phyloP scores from a whole-genome alignment of 2,888 invertebrate genomes.

The Baccha elongata region DNA sequence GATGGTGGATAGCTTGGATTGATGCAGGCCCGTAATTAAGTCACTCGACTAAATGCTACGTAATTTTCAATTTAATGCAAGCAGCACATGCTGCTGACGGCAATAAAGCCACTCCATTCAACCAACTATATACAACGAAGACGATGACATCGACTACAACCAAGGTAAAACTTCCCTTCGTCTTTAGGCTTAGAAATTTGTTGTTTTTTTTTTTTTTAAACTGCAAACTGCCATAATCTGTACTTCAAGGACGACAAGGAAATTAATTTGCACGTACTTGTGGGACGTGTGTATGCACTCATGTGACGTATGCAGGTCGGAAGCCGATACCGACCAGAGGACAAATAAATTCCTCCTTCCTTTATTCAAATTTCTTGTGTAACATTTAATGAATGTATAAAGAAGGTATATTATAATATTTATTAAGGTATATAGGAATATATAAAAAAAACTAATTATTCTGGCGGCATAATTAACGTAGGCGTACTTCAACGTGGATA shows the following conservation, averaged over 20 bases:
- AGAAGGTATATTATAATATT: too few relatives aligned
- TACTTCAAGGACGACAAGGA: constrained; percentile 65
- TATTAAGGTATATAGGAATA: not conserved
- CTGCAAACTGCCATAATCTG: constrained; percentile 35
- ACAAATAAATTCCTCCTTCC: not conserved
- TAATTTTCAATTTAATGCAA: constrained; percentile 73
- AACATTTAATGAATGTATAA: too few relatives aligned
- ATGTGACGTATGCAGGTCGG: constrained; percentile 64
- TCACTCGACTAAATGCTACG: constrained; percentile 73
- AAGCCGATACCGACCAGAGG: constrained; percentile 28
- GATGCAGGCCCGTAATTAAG: constrained; percentile 71
- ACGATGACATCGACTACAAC: not conserved
- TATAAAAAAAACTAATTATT: constrained; percentile 31
- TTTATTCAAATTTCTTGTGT: not conserved
- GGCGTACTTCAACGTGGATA: constrained; percentile 31
- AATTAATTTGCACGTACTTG: constrained; percentile 68
- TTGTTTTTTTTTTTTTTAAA: constrained; percentile 55
- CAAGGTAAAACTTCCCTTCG: constrained; percentile 43
- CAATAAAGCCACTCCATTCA: constrained; percentile 23
- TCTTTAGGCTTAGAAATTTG: constrained; percentile 55
- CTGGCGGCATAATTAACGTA: constrained; percentile 53
- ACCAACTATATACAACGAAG: constrained; percentile 1
- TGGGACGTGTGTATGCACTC: constrained; percentile 66
- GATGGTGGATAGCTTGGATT: constrained; percentile 47
- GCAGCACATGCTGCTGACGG: constrained; percentile 65